phyloP scores from a whole-genome alignment of 1,140 invertebrate species.

The Brachionus rotundiformis region DNA sequence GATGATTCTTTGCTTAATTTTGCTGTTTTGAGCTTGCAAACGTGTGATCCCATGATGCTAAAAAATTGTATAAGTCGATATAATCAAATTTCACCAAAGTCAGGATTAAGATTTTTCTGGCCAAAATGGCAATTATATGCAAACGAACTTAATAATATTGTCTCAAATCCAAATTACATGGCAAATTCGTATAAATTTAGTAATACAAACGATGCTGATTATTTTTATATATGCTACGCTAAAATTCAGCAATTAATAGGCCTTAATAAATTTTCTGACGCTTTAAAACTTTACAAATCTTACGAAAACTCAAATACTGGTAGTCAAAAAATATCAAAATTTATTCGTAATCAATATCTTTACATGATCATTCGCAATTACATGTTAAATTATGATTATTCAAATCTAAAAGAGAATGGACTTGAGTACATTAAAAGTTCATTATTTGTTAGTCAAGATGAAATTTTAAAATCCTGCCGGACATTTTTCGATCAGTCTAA shows the following conservation, averaged over 20 bases:
- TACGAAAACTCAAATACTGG: not conserved
- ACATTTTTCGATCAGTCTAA: not conserved
- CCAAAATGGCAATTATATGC: constrained; percentile 34
- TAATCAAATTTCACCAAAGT: not conserved
- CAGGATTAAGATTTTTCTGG: constrained; percentile 45
- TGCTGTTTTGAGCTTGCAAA: not conserved
- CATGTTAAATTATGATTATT: constrained; percentile 22
- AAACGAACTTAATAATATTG: constrained; percentile 19
- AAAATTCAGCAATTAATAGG: constrained; percentile 35
- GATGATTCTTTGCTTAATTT: not conserved
- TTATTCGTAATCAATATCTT: constrained; percentile 13
- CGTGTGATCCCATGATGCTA: not conserved
- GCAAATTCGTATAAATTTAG: constrained; percentile 32
- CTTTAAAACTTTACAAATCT: constrained; percentile 16
- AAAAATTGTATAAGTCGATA: constrained; percentile 39
- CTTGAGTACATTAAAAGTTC: not conserved
- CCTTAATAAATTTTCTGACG: not conserved
- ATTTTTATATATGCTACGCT: constrained; percentile 20
- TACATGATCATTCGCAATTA: not conserved
- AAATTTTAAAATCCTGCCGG: constrained; percentile 3
- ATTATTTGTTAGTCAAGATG: not conserved
- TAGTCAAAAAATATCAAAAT: constrained; percentile 31
- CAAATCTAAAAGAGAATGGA: not conserved
- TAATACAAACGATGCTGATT: constrained; percentile 36
- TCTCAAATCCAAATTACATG: not conserved